Evolutionary conservation across 2,113 vertebrate genomes (phyloP).

Genomic region (Coptodon bakossiorum): DNA sequence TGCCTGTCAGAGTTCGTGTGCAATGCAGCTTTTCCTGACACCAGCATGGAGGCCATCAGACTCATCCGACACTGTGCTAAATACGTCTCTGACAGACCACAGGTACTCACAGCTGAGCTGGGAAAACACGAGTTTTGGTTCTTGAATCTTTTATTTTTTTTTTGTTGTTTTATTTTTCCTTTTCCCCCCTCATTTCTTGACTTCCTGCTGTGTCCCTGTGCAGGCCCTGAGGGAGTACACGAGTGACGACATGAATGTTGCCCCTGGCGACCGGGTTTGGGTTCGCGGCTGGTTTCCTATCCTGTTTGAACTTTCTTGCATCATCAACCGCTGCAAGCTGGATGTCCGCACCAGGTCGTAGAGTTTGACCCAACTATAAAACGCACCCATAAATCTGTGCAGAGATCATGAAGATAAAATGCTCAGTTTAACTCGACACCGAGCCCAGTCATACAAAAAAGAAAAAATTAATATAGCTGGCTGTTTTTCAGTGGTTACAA

Average conservation of each 20-base stretch:
- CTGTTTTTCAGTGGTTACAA: neutral
- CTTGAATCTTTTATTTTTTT: too few relatives aligned
- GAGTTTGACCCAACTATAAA: neutral
- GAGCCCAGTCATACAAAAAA: neutral
- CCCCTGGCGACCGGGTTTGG: conserved; percentile 93
- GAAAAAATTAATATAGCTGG: neutral
- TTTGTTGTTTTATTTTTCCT: neutral
- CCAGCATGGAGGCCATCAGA: conserved; percentile 95
- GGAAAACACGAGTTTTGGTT: neutral
- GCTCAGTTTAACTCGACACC: neutral
- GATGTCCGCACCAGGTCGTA: conserved; percentile 88
- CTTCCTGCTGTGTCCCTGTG: neutral
- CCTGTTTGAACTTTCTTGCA: conserved; percentile 95
- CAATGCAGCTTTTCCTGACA: conserved; percentile 93
- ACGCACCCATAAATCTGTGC: neutral
- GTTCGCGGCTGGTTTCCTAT: conserved; percentile 98
- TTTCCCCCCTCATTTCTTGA: neutral
- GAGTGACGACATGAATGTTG: conserved; percentile 98
- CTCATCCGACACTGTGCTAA: conserved; percentile 93
- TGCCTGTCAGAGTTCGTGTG: conserved; percentile 97
- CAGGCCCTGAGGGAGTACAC: conserved; percentile 95
- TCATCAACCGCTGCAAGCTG: conserved; percentile 96
- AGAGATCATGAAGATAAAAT: neutral
- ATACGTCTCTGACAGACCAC: conserved; percentile 90
- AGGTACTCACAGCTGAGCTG: conserved; percentile 65